phyloP scores from a whole-genome alignment of 2,888 invertebrate species.

The Cheilosia pagana region DNA sequence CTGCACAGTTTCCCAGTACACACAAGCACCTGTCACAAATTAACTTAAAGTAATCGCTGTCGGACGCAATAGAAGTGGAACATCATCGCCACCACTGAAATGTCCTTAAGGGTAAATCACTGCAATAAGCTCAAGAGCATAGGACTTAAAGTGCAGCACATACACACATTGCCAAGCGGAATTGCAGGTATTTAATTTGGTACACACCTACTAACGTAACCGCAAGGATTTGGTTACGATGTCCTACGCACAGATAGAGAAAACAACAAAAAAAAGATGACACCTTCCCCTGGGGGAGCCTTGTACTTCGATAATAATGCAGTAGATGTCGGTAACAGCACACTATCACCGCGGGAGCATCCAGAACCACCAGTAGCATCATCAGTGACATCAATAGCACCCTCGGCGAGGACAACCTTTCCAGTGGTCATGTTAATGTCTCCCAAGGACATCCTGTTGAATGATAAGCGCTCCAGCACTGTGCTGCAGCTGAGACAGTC shows the following conservation, averaged over 20 bases:
- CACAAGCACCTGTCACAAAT: constrained; percentile 56
- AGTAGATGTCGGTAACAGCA: constrained; percentile 29
- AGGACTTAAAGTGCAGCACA: constrained; percentile 47
- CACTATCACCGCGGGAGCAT: constrained; percentile 11
- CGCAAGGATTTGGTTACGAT: constrained; percentile 24
- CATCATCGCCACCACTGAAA: constrained; percentile 26
- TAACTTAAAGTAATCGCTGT: constrained; percentile 64
- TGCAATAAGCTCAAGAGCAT: constrained; percentile 1
- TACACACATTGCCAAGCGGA: background rate
- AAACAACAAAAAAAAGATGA: constrained; percentile 37
- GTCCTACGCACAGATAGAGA: background rate
- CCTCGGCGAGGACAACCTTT: constrained; percentile 35
- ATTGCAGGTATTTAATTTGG: constrained; percentile 61
- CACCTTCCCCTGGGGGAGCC: background rate
- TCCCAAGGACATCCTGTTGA: constrained; percentile 63
- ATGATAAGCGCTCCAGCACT: constrained; percentile 21
- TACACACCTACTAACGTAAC: constrained; percentile 11
- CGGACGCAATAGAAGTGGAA: constrained; percentile 32
- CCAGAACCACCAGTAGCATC: constrained; percentile 6
- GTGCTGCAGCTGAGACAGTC: constrained; percentile 14
- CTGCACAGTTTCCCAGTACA: constrained; percentile 2
- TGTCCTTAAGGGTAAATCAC: constrained; percentile 46
- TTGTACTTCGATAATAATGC: constrained; percentile 45
- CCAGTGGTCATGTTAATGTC: constrained; percentile 60
- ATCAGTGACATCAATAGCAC: constrained; percentile 36